Conservation (phyloP, 2,888 invertebrate genomes). For the Xestia ashworthii region DNA sequence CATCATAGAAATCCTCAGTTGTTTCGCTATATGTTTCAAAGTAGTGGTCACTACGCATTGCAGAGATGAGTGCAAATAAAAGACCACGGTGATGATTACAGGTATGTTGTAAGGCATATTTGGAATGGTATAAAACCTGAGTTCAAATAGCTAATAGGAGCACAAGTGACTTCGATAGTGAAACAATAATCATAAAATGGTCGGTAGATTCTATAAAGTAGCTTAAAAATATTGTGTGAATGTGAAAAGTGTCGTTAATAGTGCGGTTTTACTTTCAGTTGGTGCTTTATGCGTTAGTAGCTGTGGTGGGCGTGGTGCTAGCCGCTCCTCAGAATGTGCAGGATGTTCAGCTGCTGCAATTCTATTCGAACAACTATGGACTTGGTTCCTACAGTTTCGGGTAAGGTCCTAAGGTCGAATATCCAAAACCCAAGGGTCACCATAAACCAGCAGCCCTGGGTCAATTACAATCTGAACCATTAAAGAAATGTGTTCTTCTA, state of each 20-base stretch:
- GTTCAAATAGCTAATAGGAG: slow-evolving; percentile 74
- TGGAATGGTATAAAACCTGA: slow-evolving; percentile 83
- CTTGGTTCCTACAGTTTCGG: slow-evolving; percentile 80
- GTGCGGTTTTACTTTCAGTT: slow-evolving; percentile 78
- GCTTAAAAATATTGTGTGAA: slow-evolving; percentile 15
- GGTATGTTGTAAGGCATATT: slow-evolving; percentile 80
- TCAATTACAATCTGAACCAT: neutral
- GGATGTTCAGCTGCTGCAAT: slow-evolving; percentile 79
- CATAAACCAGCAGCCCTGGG: neutral
- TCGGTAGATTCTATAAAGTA: slow-evolving; percentile 67
- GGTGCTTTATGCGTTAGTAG: slow-evolving; percentile 83
- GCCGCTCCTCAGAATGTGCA: slow-evolving; percentile 81
- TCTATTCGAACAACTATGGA: slow-evolving; percentile 82
- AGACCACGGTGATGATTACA: neutral
- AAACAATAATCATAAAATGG: slow-evolving; percentile 81
- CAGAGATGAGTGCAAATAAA: slow-evolving; percentile 73
- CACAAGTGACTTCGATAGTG: slow-evolving; percentile 71
- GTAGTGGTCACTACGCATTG: slow-evolving; percentile 73
- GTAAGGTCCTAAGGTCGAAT: slow-evolving; percentile 70
- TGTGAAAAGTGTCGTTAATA: slow-evolving; percentile 59
- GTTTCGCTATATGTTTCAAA: slow-evolving; percentile 73
- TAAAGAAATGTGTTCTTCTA: neutral
- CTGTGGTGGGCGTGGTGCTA: slow-evolving; percentile 67
- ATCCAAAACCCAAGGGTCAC: neutral
- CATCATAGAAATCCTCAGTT: slow-evolving; percentile 78